Evolutionary conservation across 2,888 invertebrate species (phyloP), one percentile per base, ranked within the genome.

Genomic region (Digitonthophagus gazella): DNA sequence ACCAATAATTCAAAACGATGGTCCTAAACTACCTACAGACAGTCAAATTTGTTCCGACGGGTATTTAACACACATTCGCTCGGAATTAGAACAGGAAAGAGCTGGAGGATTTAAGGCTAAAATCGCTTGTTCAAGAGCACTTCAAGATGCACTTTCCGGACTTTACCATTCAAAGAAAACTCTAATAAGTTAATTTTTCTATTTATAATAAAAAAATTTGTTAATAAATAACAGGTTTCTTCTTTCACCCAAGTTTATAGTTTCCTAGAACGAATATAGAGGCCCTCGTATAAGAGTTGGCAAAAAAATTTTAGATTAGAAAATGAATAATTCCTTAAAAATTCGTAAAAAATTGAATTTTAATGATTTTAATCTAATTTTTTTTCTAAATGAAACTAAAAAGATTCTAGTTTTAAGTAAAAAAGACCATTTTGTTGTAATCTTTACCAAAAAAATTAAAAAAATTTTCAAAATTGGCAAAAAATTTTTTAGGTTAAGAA

Each of bases 41-140:
- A 82, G 85, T 1, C 90, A 92, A 63, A 85, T 97, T 16, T 84
- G 88, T 64, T 80, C 78, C 1, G 83, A 86, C 68, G 92, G 92
- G 1, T 97, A 93, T 79, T 84, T 93, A 71, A 80, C 86, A 15
- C 91, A 96, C 82, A 89, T 97, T 54, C 84, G 95, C 74, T 76
- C 84, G 1, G 93, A 95, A 76, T 90, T 85, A 44, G 86, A 87
- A 18, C 84, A 88, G 15, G 96, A 97, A 81, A 88, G 89, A 73
- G 95, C 95, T 0, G 96, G 96, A 6, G 97, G 98, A 0, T 97
- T 93, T 80, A 88, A 88, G n/a, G 87, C 93, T 0, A 88, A 88
- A 1, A 85, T 95, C 74, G 93, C 95, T 0, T 96, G 96, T 78
- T 86, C 93, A 71, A 86, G 97, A 71, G 96, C 96, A 0, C 80